Percentiles rank a stretch among this genome's conserved stretches.
Evolutionary conservation across 2,113 vertebrate genomes (phyloP).

Genomic region (Phrynocephalus versicolor): DNA sequence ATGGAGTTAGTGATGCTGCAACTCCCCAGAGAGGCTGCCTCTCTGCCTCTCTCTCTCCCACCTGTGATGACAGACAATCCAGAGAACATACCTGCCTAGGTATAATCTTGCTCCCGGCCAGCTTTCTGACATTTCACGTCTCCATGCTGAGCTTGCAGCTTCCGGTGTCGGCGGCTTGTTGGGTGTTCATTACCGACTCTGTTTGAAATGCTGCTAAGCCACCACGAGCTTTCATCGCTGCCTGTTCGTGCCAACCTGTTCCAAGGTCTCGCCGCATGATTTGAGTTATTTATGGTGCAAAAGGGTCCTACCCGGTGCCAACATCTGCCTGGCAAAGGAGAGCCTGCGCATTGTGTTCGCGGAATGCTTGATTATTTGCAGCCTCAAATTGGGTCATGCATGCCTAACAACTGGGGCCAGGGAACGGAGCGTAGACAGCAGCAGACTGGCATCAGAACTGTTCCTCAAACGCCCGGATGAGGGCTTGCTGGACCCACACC

Average conservation of each 20-base stretch:
- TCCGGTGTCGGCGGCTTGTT: not conserved
- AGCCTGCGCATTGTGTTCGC: not conserved
- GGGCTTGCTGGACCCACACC: not conserved
- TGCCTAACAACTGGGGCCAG: not conserved
- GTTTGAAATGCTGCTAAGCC: constrained; percentile 8
- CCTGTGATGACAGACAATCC: not conserved
- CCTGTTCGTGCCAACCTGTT: not conserved
- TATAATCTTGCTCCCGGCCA: not conserved
- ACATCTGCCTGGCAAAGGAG: not conserved
- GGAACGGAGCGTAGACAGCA: not conserved
- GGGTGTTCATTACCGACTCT: not conserved
- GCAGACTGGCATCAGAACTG: not conserved
- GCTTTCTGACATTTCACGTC: not conserved
- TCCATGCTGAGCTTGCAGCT: not conserved
- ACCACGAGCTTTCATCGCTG: constrained; percentile 2
- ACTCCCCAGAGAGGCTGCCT: not conserved
- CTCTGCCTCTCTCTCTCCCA: not conserved
- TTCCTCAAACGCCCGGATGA: not conserved
- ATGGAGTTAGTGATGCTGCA: not conserved
- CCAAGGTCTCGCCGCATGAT: not conserved
- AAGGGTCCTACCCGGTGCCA: not conserved
- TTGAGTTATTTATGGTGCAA: constrained; percentile 20
- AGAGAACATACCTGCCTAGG: not conserved
- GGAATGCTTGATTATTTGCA: not conserved
- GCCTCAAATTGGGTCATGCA: not conserved